Conservation (phyloP, 1,140 invertebrate genomes). For the Dysdera silvatica region DNA sequence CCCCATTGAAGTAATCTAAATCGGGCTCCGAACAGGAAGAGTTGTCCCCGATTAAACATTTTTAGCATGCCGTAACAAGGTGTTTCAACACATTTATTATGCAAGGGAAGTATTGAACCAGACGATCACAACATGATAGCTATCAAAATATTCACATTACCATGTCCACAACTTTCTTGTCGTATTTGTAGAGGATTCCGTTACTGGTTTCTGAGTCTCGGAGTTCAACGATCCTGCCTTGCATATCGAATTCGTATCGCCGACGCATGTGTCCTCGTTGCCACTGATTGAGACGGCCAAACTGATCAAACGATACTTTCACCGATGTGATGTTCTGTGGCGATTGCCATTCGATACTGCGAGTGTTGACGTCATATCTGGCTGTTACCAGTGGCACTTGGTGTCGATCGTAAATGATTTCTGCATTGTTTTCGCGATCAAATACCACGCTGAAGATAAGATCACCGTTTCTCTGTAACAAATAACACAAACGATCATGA, state of each 20-base stretch:
- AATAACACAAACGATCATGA: background rate
- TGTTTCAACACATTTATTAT: no score
- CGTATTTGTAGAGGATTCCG: slow-evolving; percentile 67
- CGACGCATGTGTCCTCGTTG: slow-evolving; percentile 78
- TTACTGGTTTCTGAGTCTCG: slow-evolving; percentile 66
- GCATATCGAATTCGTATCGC: slow-evolving; percentile 74
- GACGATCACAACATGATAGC: no score
- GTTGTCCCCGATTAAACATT: no score
- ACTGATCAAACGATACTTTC: slow-evolving; percentile 49
- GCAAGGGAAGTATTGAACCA: no score
- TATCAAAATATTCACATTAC: no score
- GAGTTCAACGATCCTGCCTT: slow-evolving; percentile 67
- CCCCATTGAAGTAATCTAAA: no score
- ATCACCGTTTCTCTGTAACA: slow-evolving; percentile 54
- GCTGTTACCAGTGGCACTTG: slow-evolving; percentile 72
- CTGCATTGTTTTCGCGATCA: slow-evolving; percentile 73
- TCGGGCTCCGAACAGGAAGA: no score
- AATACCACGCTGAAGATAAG: slow-evolving; percentile 75
- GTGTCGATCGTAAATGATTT: slow-evolving; percentile 78
- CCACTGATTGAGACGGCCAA: slow-evolving; percentile 84
- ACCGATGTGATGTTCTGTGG: slow-evolving; percentile 41
- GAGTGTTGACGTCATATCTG: slow-evolving; percentile 72
- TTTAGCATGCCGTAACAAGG: no score
- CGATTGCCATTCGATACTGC: slow-evolving; percentile 54
- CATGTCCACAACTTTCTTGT: slow-evolving; percentile 57